Evolutionary conservation across 2,113 vertebrate species (phyloP), one percentile per base, ranked within the genome.

Genomic region (Marmota flaviventris): DNA sequence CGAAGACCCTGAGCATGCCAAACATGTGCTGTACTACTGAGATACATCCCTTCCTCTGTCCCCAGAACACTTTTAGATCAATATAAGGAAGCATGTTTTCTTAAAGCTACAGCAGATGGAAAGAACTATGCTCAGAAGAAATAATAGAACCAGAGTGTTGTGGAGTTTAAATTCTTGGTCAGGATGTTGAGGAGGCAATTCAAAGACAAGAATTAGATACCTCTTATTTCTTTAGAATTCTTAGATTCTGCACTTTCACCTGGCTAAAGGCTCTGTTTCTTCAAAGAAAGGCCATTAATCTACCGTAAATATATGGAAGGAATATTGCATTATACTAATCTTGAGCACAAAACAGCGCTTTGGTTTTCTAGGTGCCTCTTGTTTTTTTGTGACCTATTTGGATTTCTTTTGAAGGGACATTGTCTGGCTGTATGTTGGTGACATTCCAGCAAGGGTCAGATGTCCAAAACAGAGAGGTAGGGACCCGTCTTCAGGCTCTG

Each of bases 61-160:
- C 72, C 37, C 18, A 87, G 10, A 72, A 25, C 20, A 51, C 17
- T 78, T 61, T 61, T 17, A 22, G 11, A n/a, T 77, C 22, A 61
- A 24, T 29, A 32, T 0, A 1, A 75, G 27, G 17, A 16, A 63
- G 10, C 4, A 10, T 8, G 1, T 39, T 32, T 48, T 75, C 56
- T 12, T 29, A n/a, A 81, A 92, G 58, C n/a, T 39, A 27, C 11
- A 0, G 4, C 11, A 45, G 72, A 32, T 9, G 20, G 37, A 73
- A 67, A 56, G 27, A n/a, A 14, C 63, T 13, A 1, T 5, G 25
- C 4, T 5, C 20, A 73, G 53, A 78, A 34, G 7, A 4, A 34
- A 3, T 11, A 51, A 4, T 24, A 8, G 37, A 14, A 13, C 4
- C 2, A 9, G 2, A 5, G 24, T 5, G 4, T 56, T 14, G 11